phyloP scores from a whole-genome alignment of 1,140 invertebrate species.

The Euschistus heros region DNA sequence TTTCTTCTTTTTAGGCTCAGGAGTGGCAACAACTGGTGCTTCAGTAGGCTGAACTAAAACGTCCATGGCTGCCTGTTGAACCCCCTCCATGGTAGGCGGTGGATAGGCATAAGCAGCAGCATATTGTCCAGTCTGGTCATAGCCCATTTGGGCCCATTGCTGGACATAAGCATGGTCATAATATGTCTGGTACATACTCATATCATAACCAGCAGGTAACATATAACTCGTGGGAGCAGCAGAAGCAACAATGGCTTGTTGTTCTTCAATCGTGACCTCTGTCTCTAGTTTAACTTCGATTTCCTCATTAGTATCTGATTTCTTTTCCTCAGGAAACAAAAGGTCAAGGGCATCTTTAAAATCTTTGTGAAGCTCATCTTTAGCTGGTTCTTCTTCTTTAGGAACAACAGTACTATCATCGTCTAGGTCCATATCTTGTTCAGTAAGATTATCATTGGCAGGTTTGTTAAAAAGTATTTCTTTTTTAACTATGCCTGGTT shows the following conservation, averaged over 20 bases:
- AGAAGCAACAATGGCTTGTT: neutral
- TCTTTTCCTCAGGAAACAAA: slow-evolving; percentile 26
- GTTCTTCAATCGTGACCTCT: neutral
- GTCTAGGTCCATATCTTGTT: slow-evolving; percentile 26
- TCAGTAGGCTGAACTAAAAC: neutral
- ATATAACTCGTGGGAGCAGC: neutral
- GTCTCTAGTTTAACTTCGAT: neutral
- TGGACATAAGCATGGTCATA: slow-evolving; percentile 12
- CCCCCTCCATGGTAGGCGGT: neutral
- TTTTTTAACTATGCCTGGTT: neutral
- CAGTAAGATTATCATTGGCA: slow-evolving; percentile 20
- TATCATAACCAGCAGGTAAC: slow-evolving; percentile 4
- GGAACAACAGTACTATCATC: slow-evolving; percentile 19
- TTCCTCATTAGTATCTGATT: neutral
- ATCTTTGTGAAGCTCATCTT: slow-evolving; percentile 24
- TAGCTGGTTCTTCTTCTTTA: slow-evolving; percentile 8
- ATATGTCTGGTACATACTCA: slow-evolving; percentile 1
- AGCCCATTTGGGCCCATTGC: slow-evolving; percentile 6
- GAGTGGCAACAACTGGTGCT: neutral
- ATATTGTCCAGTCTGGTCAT: slow-evolving; percentile 5
- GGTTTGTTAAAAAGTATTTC: slow-evolving; percentile 1
- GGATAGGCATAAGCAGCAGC: slow-evolving; percentile 1
- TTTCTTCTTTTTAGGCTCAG: slow-evolving; percentile 26
- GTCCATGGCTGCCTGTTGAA: neutral
- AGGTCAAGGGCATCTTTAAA: slow-evolving; percentile 27